Base-by-base conservation (phyloP, 1,140 invertebrate genomes). In the Riptortus pedestris region DNA sequence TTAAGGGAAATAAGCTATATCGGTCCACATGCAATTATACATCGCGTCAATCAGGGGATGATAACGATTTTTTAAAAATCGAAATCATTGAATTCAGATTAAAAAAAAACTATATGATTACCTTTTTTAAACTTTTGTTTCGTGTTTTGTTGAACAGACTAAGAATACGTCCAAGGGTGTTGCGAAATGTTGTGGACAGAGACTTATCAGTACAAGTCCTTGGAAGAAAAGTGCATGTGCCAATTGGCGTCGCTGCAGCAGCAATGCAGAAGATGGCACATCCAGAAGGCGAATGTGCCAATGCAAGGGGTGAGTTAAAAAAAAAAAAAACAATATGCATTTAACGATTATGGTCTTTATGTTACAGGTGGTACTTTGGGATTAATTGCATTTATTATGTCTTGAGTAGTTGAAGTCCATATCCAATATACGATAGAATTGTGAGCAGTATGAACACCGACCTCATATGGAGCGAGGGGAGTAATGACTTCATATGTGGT, bases 211-310 rank as follows among this genome's bases (percentile, higher is more conserved):
- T 84, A 2, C 82, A 76, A 0, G 75, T 88, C 28, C 73, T 93
- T 11, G 88, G 88, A 0, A 69, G 83, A 48, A 79, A 75, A 62
- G 77, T 94, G 18, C 76, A 81, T 2, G 84, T 91, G 77, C 94
- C 94, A 0, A 74, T 96, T 26, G 91, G 90, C 3, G 84, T 97
- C 60, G 84, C 93, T 0, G 92, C 94, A 1, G 90, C 91, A 3
- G 93, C 93, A 0, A 93, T 96, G 89, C 93, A 96, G 71, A 82
- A 81, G 70, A 88, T 98, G 89, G 91, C 93, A 0, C 87, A 94
- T 78, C 82, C 86, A 1, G 86, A 93, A 55, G 94, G 94, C 12
- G 93, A 98, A 79, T 77, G 84, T 64, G 93, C 87, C 45, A 91
- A 83, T 73, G 91, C 82, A 1, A 85, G 75, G 83, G 90, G 89